Evolutionary conservation across 2,888 invertebrate genomes (phyloP).

Genomic region (Clistopyga incitator): DNA sequence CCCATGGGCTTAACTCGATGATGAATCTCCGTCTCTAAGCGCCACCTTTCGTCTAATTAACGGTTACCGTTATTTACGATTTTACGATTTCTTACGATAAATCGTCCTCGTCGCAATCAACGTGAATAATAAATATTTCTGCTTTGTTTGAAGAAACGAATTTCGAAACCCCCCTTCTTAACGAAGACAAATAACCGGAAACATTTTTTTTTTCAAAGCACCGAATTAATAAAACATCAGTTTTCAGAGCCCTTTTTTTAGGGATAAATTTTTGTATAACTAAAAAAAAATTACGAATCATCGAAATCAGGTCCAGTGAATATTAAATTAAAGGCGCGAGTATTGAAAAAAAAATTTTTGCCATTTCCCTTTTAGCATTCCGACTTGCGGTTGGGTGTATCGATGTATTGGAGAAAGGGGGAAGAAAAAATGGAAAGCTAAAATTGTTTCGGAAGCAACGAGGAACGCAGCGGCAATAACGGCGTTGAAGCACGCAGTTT

Average conservation of each 20-base stretch:
- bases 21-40: constrained; percentile 62
- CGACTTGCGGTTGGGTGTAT: constrained; percentile 1
- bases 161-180: background rate
- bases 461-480: background rate
- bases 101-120: constrained; percentile 12
- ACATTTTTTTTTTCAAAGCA: too few relatives aligned
- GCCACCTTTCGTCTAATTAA: constrained; percentile 57
- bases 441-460: constrained; percentile 68
- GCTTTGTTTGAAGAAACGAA: background rate
- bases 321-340: too few relatives aligned
- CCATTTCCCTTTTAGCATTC: background rate
- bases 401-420: background rate
- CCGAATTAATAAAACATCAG: too few relatives aligned
- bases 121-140: background rate
- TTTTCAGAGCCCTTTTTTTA: too few relatives aligned
- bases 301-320: too few relatives aligned
- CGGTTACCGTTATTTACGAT: constrained; percentile 59
- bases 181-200: background rate
- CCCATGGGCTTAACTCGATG: constrained; percentile 54
- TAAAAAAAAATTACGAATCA: too few relatives aligned
- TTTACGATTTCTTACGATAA: constrained; percentile 31
- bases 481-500: background rate
- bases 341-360: too few relatives aligned
- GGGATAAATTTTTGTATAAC: too few relatives aligned
- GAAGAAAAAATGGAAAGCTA: constrained; percentile 43